Evolutionary conservation across 2,113 vertebrate genomes (phyloP).

Genomic region (Nothocercus julius): DNA sequence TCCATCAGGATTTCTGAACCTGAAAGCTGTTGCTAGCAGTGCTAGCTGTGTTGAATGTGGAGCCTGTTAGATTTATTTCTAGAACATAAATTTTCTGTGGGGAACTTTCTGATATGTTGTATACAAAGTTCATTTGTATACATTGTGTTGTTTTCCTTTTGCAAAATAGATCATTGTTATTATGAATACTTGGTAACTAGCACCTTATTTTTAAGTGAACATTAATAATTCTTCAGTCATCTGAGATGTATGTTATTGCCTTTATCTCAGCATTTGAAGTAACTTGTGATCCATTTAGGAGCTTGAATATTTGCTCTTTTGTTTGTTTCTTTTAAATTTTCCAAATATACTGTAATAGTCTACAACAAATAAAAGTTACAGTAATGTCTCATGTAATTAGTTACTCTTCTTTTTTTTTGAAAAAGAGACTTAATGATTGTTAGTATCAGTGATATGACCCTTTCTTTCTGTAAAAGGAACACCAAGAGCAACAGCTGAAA

Average conservation of each 20-base stretch:
- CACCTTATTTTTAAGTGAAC: neutral
- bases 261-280: neutral
- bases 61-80: neutral
- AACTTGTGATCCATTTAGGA: neutral
- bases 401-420: neutral
- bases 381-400: neutral
- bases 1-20: slow-evolving; percentile 21
- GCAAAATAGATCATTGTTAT: neutral
- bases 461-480: slow-evolving; percentile 82
- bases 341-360: neutral
- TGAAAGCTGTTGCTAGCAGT: neutral
- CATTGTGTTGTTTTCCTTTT: neutral
- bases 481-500: slow-evolving; percentile 88
- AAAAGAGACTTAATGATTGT: neutral
- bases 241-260: neutral
- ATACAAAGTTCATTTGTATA: neutral
- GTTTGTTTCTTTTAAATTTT: neutral
- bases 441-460: neutral
- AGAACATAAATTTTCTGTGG: neutral
- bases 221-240: neutral
- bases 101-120: neutral
- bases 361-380: neutral
- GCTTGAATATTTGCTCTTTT: neutral
- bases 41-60: neutral
- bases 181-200: neutral